Percentiles rank a stretch among this genome's conserved stretches.
These are phyloP conservation scores for Hippopotamus amphibius DNA, from an alignment of 2,113 vertebrate species.

Conservation along the genomic window DNA sequence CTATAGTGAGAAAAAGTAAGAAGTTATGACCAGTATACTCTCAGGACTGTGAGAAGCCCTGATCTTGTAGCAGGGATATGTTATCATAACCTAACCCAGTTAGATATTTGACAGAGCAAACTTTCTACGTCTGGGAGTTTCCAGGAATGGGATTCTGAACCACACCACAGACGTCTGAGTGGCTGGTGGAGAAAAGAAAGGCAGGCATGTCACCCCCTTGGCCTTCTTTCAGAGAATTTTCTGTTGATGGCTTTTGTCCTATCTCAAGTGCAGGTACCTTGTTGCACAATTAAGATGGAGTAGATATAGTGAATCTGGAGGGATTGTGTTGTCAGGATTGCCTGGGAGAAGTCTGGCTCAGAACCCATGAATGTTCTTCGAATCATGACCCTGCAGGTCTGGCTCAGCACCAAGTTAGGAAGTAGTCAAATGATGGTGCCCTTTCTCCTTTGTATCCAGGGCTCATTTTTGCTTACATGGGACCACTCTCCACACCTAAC, in stretches of 20 bases:
- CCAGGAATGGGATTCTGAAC: not conserved
- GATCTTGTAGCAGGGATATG: not conserved
- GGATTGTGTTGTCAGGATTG: not conserved
- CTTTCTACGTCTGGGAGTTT: not conserved
- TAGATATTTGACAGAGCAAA: not conserved
- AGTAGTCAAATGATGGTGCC: not conserved
- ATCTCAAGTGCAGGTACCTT: not conserved
- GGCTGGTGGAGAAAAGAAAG: not conserved
- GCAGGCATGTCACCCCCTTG: not conserved
- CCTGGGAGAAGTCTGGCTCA: not conserved
- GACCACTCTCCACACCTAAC: not conserved
- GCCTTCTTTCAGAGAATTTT: not conserved
- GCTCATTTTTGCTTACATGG: not conserved
- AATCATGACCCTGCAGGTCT: not conserved
- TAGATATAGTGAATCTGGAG: not conserved
- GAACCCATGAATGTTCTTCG: not conserved
- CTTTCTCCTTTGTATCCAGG: not conserved
- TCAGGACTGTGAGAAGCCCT: not conserved
- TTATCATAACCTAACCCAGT: not conserved
- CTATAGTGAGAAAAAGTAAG: not conserved
- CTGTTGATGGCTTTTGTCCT: not conserved
- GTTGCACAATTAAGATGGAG: not conserved
- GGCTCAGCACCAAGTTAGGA: not conserved
- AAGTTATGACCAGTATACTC: not conserved
- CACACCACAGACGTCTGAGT: not conserved